phyloP scores from a whole-genome alignment of 23 tunicate species.

The Ciona savignyi region DNA sequence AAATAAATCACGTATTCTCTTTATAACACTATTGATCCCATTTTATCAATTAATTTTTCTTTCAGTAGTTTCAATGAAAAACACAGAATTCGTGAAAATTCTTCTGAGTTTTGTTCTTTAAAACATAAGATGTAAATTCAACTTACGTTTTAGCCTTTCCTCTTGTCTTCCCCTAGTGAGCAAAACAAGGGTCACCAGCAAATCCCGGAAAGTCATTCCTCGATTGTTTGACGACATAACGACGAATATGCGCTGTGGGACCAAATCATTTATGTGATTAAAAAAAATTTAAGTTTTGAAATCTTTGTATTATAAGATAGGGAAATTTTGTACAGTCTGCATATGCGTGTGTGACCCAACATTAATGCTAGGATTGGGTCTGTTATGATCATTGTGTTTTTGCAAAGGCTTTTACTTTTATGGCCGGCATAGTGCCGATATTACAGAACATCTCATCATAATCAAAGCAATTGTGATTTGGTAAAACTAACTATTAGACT shows the following conservation, averaged over 20 bases:
- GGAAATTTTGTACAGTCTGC: too few species aligned
- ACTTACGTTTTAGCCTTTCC: slow-evolving; percentile 79
- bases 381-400: background rate
- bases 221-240: slow-evolving; percentile 67
- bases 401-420: background rate
- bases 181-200: slow-evolving; percentile 69
- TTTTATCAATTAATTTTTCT: background rate
- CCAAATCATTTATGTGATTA: background rate
- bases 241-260: slow-evolving; percentile 55
- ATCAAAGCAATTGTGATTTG: too few species aligned
- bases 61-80: background rate
- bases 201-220: slow-evolving; percentile 88
- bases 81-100: background rate
- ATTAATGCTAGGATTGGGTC: too few species aligned
- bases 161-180: slow-evolving; percentile 77
- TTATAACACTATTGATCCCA: too few species aligned
- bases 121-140: background rate
- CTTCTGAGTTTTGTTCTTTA: background rate
- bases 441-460: too few species aligned
- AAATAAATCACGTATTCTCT: background rate
- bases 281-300: background rate
- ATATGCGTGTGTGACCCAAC: too few species aligned
- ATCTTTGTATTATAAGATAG: background rate
- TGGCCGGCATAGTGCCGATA: too few species aligned
- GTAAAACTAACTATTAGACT: too few species aligned